Conservation (phyloP, 2,113 vertebrate genomes). For the Tringa solitaria region DNA sequence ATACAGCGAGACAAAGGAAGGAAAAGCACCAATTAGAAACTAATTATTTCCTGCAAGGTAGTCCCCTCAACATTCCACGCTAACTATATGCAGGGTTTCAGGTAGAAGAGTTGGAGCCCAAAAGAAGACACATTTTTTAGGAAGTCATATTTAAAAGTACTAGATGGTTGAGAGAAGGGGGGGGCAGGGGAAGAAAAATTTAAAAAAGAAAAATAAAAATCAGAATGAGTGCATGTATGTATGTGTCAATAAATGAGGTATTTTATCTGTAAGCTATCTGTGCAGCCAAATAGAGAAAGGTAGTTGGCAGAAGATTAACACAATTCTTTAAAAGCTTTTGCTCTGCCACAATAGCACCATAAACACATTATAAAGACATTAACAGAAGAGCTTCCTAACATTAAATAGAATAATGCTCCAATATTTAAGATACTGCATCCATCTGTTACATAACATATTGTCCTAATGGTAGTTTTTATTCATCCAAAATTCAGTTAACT, state of each 20-base stretch:
- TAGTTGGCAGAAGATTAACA: neutral
- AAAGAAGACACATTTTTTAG: neutral
- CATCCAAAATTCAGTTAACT: neutral
- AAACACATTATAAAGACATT: neutral
- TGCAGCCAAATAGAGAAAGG: neutral
- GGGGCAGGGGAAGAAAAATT: too few species aligned
- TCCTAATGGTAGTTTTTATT: neutral
- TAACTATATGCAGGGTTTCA: neutral
- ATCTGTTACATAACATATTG: neutral
- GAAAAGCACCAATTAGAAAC: neutral
- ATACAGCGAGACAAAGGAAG: neutral
- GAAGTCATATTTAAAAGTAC: neutral
- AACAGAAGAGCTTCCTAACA: neutral
- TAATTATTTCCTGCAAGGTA: neutral
- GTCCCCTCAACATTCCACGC: fast-evolving
- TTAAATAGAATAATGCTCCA: neutral
- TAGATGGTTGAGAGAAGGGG: fast-evolving
- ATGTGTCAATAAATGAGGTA: neutral
- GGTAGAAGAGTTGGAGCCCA: neutral
- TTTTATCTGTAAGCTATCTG: neutral
- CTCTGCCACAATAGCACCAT: neutral
- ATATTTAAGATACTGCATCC: neutral
- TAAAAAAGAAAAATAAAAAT: neutral
- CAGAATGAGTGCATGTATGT: fast-evolving
- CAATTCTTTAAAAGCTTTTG: neutral